Conservation (phyloP, 2,888 invertebrate species). For the Xestia c-nigrum region DNA sequence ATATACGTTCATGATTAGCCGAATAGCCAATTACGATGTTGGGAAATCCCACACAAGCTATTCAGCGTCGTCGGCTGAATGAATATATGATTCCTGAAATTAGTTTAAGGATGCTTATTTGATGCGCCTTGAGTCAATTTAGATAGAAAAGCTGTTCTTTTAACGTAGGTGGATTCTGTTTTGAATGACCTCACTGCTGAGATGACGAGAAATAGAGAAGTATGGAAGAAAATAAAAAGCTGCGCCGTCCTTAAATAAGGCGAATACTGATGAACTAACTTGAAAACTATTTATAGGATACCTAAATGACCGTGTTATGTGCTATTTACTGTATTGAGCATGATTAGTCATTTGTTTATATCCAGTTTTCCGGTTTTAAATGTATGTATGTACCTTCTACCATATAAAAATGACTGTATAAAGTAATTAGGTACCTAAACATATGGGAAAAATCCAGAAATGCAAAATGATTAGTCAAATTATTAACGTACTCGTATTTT, state of each 20-base stretch:
- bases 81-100: conserved; percentile 45
- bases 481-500: background rate
- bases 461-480: background rate
- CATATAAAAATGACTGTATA: background rate
- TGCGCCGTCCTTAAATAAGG: too few species aligned
- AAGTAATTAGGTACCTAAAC: background rate
- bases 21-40: conserved; percentile 35
- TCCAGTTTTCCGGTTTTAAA: conserved; percentile 35
- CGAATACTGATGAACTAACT: too few species aligned
- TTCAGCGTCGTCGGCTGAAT: conserved; percentile 24
- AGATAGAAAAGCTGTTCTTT: conserved; percentile 1
- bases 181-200: background rate
- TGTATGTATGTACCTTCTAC: background rate
- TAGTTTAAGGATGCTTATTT: conserved; percentile 27
- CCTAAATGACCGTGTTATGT: background rate
- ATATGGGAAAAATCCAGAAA: background rate
- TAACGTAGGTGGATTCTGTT: background rate
- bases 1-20: conserved; percentile 34
- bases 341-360: background rate
- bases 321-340: conserved; percentile 9
- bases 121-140: conserved; percentile 25
- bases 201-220: too few species aligned
- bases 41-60: conserved; percentile 34
- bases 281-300: background rate
- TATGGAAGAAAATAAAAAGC: too few species aligned